phyloP scores from a whole-genome alignment of 2,888 invertebrate species.

The Aleiodes testaceus region DNA sequence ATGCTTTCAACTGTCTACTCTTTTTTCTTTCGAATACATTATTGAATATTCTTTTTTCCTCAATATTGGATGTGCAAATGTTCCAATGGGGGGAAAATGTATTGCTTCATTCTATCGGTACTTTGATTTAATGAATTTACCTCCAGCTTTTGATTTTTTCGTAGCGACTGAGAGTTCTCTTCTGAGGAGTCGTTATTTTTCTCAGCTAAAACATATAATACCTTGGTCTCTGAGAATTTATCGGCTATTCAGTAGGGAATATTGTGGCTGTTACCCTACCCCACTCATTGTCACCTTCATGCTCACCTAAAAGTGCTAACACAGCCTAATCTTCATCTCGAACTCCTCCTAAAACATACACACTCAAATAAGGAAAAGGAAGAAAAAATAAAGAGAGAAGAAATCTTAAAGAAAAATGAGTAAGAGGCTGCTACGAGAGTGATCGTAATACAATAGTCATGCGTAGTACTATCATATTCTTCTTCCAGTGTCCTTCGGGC shows the following conservation, averaged over 20 bases:
- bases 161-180: background rate
- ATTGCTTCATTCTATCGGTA: background rate
- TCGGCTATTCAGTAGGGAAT: constrained; percentile 22
- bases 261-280: constrained; percentile 17
- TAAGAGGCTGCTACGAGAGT: constrained; percentile 5
- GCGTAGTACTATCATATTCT: constrained; percentile 34
- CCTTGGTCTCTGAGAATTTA: constrained; percentile 13
- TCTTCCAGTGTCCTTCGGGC: constrained; percentile 19
- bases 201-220: constrained; percentile 22
- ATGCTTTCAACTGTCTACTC: background rate
- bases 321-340: constrained; percentile 48
- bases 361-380: constrained; percentile 26
- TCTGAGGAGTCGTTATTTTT: constrained; percentile 6
- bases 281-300: background rate
- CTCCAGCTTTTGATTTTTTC: background rate
- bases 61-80: background rate
- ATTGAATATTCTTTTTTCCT: background rate
- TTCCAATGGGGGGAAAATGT: background rate
- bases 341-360: constrained; percentile 21
- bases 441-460: constrained; percentile 44
- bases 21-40: background rate
- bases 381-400: constrained; percentile 1
- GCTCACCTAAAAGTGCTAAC: constrained; percentile 33
- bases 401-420: background rate
- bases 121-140: constrained; percentile 7